Percentiles rank a stretch among this genome's conserved stretches.
Evolutionary conservation across 1,140 invertebrate species (phyloP).

Genomic region (Drosophila virilis): DNA sequence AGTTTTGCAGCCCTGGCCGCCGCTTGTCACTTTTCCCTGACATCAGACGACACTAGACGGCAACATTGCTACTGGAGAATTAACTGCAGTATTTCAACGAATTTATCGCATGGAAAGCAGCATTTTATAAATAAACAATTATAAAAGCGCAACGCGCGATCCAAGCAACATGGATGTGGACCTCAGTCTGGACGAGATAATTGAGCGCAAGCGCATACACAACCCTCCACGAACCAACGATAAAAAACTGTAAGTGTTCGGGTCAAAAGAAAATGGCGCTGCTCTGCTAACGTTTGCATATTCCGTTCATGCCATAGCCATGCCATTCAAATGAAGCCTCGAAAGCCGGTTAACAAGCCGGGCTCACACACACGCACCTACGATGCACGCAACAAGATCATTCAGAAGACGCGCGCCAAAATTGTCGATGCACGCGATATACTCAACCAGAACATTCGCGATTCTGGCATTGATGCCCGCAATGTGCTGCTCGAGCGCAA

Average conservation of each 20-base stretch:
- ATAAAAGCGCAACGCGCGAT: conserved; percentile 5
- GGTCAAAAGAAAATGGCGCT: conserved; percentile 62
- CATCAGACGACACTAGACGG: conserved; percentile 1
- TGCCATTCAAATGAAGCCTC: conserved; percentile 25
- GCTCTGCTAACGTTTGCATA: conserved; percentile 7
- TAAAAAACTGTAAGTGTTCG: conserved; percentile 61
- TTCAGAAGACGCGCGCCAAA: conserved; percentile 88
- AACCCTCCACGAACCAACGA: conserved; percentile 32
- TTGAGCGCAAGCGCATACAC: conserved; percentile 57
- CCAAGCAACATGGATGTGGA: conserved; percentile 51
- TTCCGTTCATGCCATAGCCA: neutral
- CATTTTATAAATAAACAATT: conserved; percentile 2
- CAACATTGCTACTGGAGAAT: neutral
- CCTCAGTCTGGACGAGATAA: conserved; percentile 66
- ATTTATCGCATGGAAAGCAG: conserved; percentile 10
- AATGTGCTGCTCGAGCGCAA: conserved; percentile 85
- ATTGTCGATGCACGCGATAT: conserved; percentile 89
- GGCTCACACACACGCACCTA: conserved; percentile 45
- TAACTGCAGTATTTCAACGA: neutral
- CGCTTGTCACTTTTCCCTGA: neutral
- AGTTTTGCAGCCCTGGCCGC: conserved; percentile 1
- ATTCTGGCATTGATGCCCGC: conserved; percentile 87
- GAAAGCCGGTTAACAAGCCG: conserved; percentile 39
- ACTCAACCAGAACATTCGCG: conserved; percentile 87
- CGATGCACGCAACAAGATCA: conserved; percentile 89